phyloP scores from a whole-genome alignment of 92 coral and sea anemone species.

The Pocillopora grandis region DNA sequence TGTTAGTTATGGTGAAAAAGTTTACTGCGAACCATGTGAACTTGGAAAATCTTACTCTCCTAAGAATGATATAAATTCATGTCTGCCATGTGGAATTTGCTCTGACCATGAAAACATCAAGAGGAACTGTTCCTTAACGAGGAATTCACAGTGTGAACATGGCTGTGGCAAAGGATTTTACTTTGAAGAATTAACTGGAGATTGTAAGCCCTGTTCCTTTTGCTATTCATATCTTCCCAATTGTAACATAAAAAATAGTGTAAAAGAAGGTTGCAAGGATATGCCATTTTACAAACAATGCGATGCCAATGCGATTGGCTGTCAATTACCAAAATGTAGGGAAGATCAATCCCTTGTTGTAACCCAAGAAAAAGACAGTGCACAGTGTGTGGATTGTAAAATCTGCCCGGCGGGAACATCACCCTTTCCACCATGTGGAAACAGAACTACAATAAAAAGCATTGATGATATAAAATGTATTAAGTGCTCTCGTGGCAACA shows the following conservation, averaged over 20 bases:
- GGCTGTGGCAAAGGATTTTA: slow-evolving; percentile 53
- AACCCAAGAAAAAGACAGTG: not conserved
- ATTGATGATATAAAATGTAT: slow-evolving; percentile 29
- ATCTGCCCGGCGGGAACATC: slow-evolving; percentile 49
- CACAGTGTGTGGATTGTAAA: slow-evolving; percentile 48
- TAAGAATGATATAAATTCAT: slow-evolving; percentile 16
- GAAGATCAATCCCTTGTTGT: slow-evolving; percentile 44
- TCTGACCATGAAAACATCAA: slow-evolving; percentile 33
- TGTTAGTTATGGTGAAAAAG: slow-evolving; percentile 16
- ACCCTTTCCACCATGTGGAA: slow-evolving; percentile 55
- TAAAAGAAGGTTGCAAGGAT: slow-evolving; percentile 45
- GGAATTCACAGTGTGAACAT: slow-evolving; percentile 45
- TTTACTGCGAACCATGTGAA: slow-evolving; percentile 47
- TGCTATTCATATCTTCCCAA: slow-evolving; percentile 42
- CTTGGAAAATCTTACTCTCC: slow-evolving; percentile 52
- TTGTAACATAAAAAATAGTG: slow-evolving; percentile 26
- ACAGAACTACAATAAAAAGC: slow-evolving; percentile 38
- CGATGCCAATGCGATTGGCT: slow-evolving; percentile 19
- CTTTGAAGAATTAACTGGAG: slow-evolving; percentile 32
- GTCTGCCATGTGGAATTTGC: slow-evolving; percentile 60
- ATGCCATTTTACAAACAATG: slow-evolving; percentile 64
- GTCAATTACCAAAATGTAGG: slow-evolving; percentile 48
- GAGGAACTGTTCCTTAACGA: slow-evolving; percentile 44
- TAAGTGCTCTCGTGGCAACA: slow-evolving; percentile 55
- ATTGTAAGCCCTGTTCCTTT: slow-evolving; percentile 63